Evolutionary conservation across 2,797 vertebrate genomes (phyloP), one percentile per base, ranked within the genome.

Genomic region (Clarias platycephalus): DNA sequence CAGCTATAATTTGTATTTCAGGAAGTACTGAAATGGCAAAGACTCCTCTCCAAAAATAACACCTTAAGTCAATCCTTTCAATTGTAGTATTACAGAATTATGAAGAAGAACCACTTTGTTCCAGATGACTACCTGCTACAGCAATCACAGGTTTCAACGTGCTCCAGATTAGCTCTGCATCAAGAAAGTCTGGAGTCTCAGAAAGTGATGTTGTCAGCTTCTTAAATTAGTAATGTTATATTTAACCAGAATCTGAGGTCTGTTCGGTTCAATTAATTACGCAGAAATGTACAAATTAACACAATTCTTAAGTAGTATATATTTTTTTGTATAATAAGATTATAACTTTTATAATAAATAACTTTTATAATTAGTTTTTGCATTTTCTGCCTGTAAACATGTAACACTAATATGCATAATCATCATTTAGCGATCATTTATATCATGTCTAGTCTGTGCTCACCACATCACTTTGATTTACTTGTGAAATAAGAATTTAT

Each of bases 381-480:
- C 64, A 85, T 79, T 83, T 53, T 88, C 78, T 88, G 83, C 80
- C 84, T 88, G 86, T 79, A 68, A 82, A 88, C 71, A 91, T 90
- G 91, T 91, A 91, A 92, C 86, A 83, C 34, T 75, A 86, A 92
- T 89, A 90, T 88, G 90, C 89, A 89, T 89, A 90, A 88, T 49
- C 44, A 49, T 49, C 44, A 49, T 49, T 49, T 12, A 12, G 44
- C 10, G 44, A 92, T 89, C 70, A 84, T 84, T 90, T 92, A 80
- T 80, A 37, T 85, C 84, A 2, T 89, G 89, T 93, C 88, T 90
- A 88, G 71, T 88, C 40, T n/a, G 83, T 83, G 85, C 87, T 91
- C 81, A 87, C 83, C 82, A 87, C 83, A 87, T 88, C 84, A 88
- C 89, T 90, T 87, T 68, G 87, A 90, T 88, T 86, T 88, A 85